Evolutionary conservation across 2,113 vertebrate species (phyloP), one percentile per base, ranked within the genome.

Genomic region (Elanus axillaris): DNA sequence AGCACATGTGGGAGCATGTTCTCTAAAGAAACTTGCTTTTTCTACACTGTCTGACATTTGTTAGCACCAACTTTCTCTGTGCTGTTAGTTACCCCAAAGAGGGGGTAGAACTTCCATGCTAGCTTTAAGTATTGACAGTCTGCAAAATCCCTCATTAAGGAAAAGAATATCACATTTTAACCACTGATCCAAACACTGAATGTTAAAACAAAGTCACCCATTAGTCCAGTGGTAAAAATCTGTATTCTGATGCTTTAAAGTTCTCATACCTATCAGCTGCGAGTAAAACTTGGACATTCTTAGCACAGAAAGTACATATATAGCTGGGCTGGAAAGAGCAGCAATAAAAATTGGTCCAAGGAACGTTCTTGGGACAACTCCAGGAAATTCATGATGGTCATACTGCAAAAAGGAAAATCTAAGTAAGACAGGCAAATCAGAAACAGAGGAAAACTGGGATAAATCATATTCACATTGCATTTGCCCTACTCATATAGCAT

Each of bases 331-430:
- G 95, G 98, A 98, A 74, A 99, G 93, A 1, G 69, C 72, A 8
- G 99, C 98, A 22, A 99, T 90, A 76, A 99, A 95, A 76, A 99
- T 78, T 0, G 99, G 99, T 40, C 99, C 99, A 3, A 99, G 97
- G 91, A 99, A 99, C 0, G 99, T 99, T 90, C 99, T 98, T 42
- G 99, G 99, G 29, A 99, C 99, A 47, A 99, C 99, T 19, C 99
- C 99, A 2, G 99, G 99, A 91, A 99, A 99, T 91, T 99, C 99
- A 52, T 98, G 98, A 81, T 99, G 99, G 93, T 99, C 99, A 43
- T 99, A 99, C 99, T 99, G 98, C 38, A 96, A 97, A 94, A 95
- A 82, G 13, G 22, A 78, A 88, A 92, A 71, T 52, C 13, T 23
- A 9, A 11, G 31, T 96, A 56, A 96, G 56, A 71, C 0, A 43